Percentiles rank a stretch among this genome's conserved stretches.
phyloP scores from a whole-genome alignment of 2,797 vertebrate species.

The Morelia viridis region DNA sequence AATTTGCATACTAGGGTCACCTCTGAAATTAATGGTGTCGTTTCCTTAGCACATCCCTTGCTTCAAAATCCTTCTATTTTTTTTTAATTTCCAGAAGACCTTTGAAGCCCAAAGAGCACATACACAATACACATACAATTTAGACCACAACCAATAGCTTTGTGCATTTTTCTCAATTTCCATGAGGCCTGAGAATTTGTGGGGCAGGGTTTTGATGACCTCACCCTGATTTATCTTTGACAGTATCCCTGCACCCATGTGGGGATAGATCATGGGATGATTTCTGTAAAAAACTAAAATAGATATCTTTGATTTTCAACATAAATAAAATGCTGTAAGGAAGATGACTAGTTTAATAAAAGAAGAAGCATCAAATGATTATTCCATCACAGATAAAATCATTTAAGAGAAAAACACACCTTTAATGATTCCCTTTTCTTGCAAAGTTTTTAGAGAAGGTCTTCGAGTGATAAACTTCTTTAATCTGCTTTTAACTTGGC shows the following conservation, averaged over 20 bases:
- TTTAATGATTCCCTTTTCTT: slow-evolving; percentile 90
- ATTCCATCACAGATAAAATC: background rate
- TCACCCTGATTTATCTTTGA: background rate
- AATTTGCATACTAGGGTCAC: background rate
- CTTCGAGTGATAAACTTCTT: slow-evolving; percentile 93
- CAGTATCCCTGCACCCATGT: background rate
- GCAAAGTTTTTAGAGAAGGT: slow-evolving; percentile 90
- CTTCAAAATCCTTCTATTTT: background rate
- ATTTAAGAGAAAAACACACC: slow-evolving; percentile 63
- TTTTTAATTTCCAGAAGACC: background rate
- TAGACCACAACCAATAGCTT: background rate
- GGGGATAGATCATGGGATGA: background rate
- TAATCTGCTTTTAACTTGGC: slow-evolving; percentile 86
- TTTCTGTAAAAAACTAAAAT: background rate
- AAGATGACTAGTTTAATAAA: background rate
- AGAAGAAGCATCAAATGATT: background rate
- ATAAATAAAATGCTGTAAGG: background rate
- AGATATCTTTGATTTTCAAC: background rate
- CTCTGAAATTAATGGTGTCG: background rate
- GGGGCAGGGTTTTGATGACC: background rate
- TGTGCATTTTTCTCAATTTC: background rate
- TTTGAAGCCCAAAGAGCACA: background rate
- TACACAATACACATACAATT: background rate
- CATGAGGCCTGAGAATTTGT: background rate
- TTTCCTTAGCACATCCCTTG: background rate